Percentiles rank a stretch among this genome's conserved stretches.
Conservation (phyloP, 2,888 invertebrate species). For the Iselma pallidipennis region DNA sequence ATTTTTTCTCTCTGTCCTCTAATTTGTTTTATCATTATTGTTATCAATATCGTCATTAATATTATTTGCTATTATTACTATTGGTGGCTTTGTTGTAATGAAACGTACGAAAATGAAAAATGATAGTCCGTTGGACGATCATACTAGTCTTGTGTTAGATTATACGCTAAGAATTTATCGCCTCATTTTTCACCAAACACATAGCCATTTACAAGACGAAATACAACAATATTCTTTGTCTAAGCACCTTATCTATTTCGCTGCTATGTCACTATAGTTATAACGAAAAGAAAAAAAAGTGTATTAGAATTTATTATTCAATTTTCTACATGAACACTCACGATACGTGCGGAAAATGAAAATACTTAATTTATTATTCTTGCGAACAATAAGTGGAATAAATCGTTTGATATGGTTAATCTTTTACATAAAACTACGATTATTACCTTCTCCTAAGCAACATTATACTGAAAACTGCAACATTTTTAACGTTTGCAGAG, state of each 20-base stretch:
- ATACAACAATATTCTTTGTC: neutral
- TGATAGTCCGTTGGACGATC: neutral
- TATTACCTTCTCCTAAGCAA: too few relatives aligned
- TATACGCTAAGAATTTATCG: neutral
- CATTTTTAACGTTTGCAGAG: too few relatives aligned
- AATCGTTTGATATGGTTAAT: too few relatives aligned
- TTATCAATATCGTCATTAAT: neutral
- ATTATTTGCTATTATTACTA: neutral
- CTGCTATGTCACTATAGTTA: neutral
- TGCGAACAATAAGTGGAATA: too few relatives aligned
- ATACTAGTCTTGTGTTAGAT: neutral
- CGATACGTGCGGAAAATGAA: too few relatives aligned
- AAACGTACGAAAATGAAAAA: neutral
- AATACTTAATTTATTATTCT: too few relatives aligned
- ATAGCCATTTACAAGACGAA: neutral
- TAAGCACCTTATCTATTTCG: neutral
- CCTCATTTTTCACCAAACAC: neutral
- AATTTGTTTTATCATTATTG: neutral
- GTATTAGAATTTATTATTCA: too few relatives aligned
- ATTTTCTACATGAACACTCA: too few relatives aligned
- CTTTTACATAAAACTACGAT: too few relatives aligned
- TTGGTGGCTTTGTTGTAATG: neutral
- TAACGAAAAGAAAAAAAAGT: neutral
- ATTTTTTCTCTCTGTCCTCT: neutral
- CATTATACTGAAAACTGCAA: too few relatives aligned